These are phyloP conservation scores for Hypanus sabinus DNA, from an alignment of 2,113 vertebrate species.

Conservation along the genomic window DNA sequence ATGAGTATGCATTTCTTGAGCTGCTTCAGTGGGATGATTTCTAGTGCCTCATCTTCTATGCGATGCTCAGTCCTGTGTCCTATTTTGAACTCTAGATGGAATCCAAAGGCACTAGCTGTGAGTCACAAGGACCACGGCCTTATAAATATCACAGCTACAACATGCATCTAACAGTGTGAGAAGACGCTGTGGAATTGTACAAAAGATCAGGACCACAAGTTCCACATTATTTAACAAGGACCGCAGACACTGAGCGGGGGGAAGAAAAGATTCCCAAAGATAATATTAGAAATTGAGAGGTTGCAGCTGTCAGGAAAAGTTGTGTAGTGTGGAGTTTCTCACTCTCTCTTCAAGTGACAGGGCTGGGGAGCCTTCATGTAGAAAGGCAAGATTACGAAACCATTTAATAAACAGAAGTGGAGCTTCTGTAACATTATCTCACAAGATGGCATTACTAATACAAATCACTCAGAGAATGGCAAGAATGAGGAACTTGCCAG, in stretches of 20 bases:
- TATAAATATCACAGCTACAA: background rate
- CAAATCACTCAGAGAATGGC: background rate
- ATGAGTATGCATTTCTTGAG: background rate
- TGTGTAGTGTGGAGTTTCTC: background rate
- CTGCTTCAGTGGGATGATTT: background rate
- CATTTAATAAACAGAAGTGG: too few relatives aligned
- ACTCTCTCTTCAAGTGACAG: background rate
- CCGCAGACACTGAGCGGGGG: too few relatives aligned
- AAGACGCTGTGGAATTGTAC: background rate
- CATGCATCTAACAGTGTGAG: background rate
- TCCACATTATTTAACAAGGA: background rate
- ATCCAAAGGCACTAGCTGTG: background rate
- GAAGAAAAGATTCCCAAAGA: background rate
- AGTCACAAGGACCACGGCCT: background rate
- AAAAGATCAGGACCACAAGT: too few relatives aligned
- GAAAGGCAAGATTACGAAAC: background rate
- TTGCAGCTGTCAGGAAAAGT: background rate
- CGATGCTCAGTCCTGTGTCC: background rate
- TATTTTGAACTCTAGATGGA: background rate
- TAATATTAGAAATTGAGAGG: background rate
- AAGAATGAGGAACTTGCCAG: background rate
- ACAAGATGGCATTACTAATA: too few relatives aligned
- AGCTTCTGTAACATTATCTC: too few relatives aligned
- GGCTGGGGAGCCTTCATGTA: background rate
- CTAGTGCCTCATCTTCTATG: background rate